Evolutionary conservation across 2,888 invertebrate genomes (phyloP).

Genomic region (Tyria jacobaeae): DNA sequence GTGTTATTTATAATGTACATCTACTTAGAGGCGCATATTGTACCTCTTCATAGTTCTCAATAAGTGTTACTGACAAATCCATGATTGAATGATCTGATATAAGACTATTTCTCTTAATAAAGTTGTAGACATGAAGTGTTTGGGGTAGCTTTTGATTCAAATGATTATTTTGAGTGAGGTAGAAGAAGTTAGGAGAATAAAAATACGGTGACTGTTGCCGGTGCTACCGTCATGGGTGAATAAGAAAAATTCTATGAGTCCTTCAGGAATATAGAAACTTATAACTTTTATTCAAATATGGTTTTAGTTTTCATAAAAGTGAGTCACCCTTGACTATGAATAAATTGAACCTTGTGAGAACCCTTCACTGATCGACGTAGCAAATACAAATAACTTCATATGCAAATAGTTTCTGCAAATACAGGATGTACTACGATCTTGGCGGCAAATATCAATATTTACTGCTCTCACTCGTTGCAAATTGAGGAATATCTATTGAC

Average conservation of each 20-base stretch:
- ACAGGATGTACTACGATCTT: slow-evolving; percentile 2
- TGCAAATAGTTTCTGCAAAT: slow-evolving; percentile 12
- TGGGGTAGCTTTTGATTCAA: too few relatives aligned
- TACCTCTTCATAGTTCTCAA: too few relatives aligned
- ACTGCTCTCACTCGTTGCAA: neutral
- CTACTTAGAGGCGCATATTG: too few relatives aligned
- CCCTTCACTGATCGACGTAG: slow-evolving; percentile 3
- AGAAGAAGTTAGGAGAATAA: too few relatives aligned
- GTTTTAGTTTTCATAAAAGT: neutral
- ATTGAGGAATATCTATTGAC: neutral
- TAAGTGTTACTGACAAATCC: too few relatives aligned
- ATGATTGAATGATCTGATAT: too few relatives aligned
- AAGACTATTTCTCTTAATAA: too few relatives aligned
- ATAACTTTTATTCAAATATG: slow-evolving; percentile 15
- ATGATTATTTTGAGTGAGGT: too few relatives aligned
- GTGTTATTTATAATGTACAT: too few relatives aligned
- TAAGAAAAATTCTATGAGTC: neutral
- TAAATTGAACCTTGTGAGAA: slow-evolving; percentile 5
- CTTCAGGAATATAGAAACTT: neutral
- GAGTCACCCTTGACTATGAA: neutral
- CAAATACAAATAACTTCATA: slow-evolving; percentile 12
- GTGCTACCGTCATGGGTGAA: too few relatives aligned
- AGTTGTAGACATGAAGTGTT: too few relatives aligned
- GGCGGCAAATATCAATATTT: slow-evolving; percentile 6
- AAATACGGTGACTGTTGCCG: too few relatives aligned